phyloP scores from a whole-genome alignment of 2,113 vertebrate genomes.

The Entelurus aequoreus region DNA sequence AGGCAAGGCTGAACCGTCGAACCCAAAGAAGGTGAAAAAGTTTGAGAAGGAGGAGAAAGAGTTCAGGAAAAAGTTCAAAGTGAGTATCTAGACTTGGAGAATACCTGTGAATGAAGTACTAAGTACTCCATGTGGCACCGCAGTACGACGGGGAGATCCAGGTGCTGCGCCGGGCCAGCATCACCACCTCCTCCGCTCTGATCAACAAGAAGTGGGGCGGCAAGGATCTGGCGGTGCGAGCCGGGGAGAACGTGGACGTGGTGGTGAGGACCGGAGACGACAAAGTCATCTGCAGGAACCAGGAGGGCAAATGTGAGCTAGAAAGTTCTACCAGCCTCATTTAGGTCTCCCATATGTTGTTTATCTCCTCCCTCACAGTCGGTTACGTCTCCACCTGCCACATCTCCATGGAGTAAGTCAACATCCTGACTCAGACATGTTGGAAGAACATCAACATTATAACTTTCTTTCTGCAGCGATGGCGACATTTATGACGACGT shows the following conservation, averaged over 20 bases:
- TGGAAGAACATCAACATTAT: no score
- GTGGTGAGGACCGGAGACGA: slow-evolving; percentile 77
- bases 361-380: slow-evolving; percentile 70
- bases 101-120: not conserved
- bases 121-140: not conserved
- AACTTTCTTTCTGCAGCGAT: slow-evolving; percentile 70
- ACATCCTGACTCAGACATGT: no score
- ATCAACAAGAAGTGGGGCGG: slow-evolving; percentile 74
- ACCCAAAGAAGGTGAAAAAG: slow-evolving; percentile 79
- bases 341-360: not conserved
- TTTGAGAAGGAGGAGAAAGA: slow-evolving; percentile 89
- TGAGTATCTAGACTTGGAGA: slow-evolving; percentile 41
- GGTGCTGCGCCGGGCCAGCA: slow-evolving; percentile 76
- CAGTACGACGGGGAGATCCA: slow-evolving; percentile 89
- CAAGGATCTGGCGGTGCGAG: slow-evolving; percentile 81
- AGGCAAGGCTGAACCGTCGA: slow-evolving; percentile 47
- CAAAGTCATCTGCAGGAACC: slow-evolving; percentile 86
- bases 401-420: slow-evolving; percentile 80
- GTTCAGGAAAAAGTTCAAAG: slow-evolving; percentile 91
- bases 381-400: slow-evolving; percentile 80
- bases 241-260: slow-evolving; percentile 82
- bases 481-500: slow-evolving; percentile 92
- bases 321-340: not conserved
- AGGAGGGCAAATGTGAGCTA: slow-evolving; percentile 89
- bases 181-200: slow-evolving; percentile 50